These are phyloP conservation scores for Formicarius rufipectus DNA, from an alignment of 2,113 vertebrate species.

Conservation along the genomic window DNA sequence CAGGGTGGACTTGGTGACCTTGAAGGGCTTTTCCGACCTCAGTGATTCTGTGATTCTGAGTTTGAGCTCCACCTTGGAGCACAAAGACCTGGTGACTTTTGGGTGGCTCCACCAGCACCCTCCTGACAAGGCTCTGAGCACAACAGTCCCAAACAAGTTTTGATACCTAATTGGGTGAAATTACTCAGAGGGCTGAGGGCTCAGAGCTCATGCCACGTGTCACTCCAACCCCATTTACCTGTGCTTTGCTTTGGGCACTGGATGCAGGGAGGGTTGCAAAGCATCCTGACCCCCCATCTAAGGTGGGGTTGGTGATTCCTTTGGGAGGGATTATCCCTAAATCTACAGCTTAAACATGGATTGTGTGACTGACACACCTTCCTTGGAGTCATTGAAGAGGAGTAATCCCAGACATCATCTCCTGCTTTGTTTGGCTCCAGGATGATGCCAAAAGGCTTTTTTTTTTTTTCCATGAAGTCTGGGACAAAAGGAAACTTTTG, in stretches of 20 bases:
- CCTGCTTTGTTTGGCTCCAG: background rate
- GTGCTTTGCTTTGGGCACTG: background rate
- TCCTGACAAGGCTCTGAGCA: background rate
- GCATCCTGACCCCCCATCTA: background rate
- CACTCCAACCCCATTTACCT: background rate
- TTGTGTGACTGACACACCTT: background rate
- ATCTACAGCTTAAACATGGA: background rate
- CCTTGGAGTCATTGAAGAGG: background rate
- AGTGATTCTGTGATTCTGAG: background rate
- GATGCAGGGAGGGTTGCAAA: background rate
- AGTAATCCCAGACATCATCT: background rate
- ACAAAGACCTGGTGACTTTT: background rate
- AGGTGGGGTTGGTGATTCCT: background rate
- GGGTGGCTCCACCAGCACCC: background rate
- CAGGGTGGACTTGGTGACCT: fast-evolving
- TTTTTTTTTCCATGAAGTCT: background rate
- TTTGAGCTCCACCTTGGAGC: background rate
- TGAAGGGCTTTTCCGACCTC: background rate
- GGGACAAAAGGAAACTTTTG: background rate
- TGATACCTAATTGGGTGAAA: background rate
- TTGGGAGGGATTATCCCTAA: background rate
- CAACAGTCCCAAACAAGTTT: background rate
- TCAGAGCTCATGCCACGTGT: background rate
- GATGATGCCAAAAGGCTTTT: background rate
- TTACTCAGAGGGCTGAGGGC: background rate